phyloP scores from a whole-genome alignment of 2,888 invertebrate genomes.

The Hypercompe scribonia region DNA sequence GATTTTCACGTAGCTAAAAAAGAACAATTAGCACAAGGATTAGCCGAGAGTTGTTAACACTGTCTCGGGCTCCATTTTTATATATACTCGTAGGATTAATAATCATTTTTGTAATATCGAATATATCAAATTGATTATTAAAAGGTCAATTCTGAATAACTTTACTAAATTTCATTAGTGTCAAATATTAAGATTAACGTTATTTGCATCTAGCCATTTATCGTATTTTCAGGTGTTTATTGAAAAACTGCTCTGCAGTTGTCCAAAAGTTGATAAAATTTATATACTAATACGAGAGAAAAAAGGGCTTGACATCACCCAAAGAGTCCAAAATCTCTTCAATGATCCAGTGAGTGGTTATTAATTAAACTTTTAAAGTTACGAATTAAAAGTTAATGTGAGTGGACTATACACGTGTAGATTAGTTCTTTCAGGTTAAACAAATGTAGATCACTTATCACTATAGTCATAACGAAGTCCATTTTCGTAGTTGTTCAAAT shows the following conservation, averaged over 20 bases:
- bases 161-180: neutral
- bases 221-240: conserved; percentile 87
- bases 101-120: no score
- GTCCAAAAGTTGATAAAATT: conserved; percentile 89
- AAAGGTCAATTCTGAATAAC: neutral
- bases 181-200: no score
- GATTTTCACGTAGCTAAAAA: no score
- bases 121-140: no score
- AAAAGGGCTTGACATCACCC: conserved; percentile 85
- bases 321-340: conserved; percentile 87
- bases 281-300: conserved; percentile 91
- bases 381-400: neutral
- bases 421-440: no score
- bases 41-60: neutral
- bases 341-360: conserved; percentile 71
- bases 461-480: no score
- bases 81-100: no score
- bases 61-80: neutral
- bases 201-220: no score
- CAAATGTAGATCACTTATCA: no score
- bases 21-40: neutral
- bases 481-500: no score
- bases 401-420: no score
- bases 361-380: neutral
- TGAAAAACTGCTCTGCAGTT: conserved; percentile 92